Conservation (phyloP, 2,113 vertebrate species). For the Eurypyga helias region DNA sequence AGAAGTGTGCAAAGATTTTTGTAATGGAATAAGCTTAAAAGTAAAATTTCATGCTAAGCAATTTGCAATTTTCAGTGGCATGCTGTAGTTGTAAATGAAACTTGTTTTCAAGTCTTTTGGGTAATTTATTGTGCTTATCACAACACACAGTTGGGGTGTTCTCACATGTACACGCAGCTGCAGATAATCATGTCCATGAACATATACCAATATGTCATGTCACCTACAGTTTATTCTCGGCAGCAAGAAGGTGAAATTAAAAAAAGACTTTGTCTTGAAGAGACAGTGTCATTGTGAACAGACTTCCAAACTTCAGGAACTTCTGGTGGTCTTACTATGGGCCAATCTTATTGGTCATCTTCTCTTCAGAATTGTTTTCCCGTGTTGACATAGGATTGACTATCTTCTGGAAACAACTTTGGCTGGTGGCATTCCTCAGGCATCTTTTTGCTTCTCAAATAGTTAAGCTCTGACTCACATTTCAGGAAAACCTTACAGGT, state of each 20-base stretch:
- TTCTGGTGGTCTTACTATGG: not conserved
- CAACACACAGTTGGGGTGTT: not conserved
- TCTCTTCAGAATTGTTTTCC: not conserved
- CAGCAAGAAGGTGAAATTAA: not conserved
- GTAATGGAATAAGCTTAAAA: conserved; percentile 36
- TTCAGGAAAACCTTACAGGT: not conserved
- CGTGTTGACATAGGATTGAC: no score
- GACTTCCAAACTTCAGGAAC: not conserved
- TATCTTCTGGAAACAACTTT: not conserved
- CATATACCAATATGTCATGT: not conserved
- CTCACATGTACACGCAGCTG: not conserved
- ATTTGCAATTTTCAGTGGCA: conserved; percentile 3
- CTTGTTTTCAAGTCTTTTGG: conserved; percentile 22
- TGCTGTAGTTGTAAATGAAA: not conserved
- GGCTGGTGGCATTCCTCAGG: not conserved
- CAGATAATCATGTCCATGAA: not conserved
- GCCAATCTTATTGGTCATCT: rapidly evolving
- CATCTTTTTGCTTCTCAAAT: not conserved
- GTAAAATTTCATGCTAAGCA: conserved; percentile 52
- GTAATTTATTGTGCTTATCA: not conserved
- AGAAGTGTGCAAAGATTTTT: conserved; percentile 9
- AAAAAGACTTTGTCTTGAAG: not conserved
- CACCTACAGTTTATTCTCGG: not conserved
- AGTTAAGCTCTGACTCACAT: not conserved
- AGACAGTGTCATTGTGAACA: not conserved